These are phyloP conservation scores for Cephus runcator DNA, from an alignment of 2,888 invertebrate genomes.

Conservation along the genomic window DNA sequence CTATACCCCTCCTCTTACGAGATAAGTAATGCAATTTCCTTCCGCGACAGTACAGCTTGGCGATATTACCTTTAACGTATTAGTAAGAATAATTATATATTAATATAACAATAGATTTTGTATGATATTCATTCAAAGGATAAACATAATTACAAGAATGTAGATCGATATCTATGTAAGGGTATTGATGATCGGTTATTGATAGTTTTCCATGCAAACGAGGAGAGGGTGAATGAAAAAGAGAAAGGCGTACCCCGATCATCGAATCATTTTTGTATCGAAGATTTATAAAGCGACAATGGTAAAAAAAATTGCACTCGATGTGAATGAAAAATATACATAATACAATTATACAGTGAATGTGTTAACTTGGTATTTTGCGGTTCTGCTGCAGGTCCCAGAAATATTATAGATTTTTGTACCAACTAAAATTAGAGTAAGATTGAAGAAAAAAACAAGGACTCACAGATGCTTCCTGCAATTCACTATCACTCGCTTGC, in stretches of 20 bases:
- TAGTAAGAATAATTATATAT: constrained; percentile 37
- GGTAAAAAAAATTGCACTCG: constrained; percentile 43
- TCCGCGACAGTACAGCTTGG: constrained; percentile 14
- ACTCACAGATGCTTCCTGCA: neutral
- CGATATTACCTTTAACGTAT: constrained; percentile 32
- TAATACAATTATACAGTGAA: constrained; percentile 23
- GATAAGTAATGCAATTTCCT: neutral
- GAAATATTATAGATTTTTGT: neutral
- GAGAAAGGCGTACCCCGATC: constrained; percentile 26
- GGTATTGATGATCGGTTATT: constrained; percentile 26
- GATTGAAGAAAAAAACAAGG: neutral
- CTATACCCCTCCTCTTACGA: neutral
- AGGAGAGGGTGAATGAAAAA: constrained; percentile 7
- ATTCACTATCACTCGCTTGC: neutral
- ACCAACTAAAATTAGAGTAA: neutral
- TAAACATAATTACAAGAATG: constrained; percentile 18
- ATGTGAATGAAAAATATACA: constrained; percentile 44
- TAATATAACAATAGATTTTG: constrained; percentile 40
- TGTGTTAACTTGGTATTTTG: neutral
- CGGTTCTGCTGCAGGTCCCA: neutral
- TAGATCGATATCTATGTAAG: constrained; percentile 25
- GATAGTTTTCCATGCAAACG: constrained; percentile 9
- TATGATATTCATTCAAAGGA: constrained; percentile 44
- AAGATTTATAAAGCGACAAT: constrained; percentile 40
- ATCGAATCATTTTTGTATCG: constrained; percentile 43